phyloP scores from a whole-genome alignment of 2,888 invertebrate genomes.

The Ectobius pallidus region DNA sequence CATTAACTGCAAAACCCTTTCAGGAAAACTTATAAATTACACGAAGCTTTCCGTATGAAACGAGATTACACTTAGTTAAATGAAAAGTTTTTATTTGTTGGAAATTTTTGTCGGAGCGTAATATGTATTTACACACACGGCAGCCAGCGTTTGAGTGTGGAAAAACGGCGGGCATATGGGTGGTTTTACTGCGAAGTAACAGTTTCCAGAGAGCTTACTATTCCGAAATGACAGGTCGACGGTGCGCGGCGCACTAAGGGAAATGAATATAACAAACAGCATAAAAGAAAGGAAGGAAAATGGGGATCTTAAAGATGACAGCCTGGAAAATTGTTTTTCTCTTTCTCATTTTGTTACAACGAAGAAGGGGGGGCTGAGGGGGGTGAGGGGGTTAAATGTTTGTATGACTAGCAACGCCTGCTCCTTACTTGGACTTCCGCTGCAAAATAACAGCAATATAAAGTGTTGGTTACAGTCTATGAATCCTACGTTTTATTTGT shows the following conservation, averaged over 20 bases:
- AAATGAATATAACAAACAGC: background rate
- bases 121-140: too few species aligned
- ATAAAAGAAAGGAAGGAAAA: background rate
- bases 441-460: background rate
- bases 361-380: background rate
- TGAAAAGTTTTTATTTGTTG: too few species aligned
- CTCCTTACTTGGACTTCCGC: background rate
- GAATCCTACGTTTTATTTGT: too few species aligned
- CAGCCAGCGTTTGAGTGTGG: too few species aligned
- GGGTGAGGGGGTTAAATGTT: background rate
- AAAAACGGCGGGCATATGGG: too few species aligned
- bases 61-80: too few species aligned
- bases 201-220: background rate
- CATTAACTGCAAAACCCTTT: too few species aligned
- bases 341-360: background rate
- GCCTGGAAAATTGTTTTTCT: background rate
- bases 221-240: background rate
- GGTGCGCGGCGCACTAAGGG: background rate
- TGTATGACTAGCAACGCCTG: background rate
- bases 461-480: too few species aligned
- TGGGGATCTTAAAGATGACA: conserved; percentile 1
- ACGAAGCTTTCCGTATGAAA: too few species aligned
- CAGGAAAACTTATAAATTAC: too few species aligned
- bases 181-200: too few species aligned
- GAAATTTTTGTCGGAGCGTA: too few species aligned